Evolutionary conservation across 2,797 vertebrate genomes (phyloP).

Genomic region (Dryobates pubescens): DNA sequence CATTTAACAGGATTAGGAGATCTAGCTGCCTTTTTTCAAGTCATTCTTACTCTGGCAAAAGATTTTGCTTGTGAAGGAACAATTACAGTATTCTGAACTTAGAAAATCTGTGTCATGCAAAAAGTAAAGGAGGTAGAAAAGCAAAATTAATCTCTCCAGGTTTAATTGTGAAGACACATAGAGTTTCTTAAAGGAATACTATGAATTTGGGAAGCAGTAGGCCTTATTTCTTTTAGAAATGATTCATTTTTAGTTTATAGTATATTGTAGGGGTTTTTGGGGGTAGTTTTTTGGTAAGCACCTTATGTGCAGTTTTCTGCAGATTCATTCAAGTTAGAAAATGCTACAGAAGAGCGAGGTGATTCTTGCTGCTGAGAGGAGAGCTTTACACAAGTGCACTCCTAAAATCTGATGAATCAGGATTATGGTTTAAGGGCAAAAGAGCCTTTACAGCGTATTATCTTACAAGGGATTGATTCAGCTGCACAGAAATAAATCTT

Average conservation of each 20-base stretch:
- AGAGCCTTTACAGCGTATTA: not conserved
- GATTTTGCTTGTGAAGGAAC: not conserved
- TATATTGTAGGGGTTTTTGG: not conserved
- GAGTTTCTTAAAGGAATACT: not conserved
- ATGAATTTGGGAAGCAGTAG: not conserved
- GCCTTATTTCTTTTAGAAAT: not conserved
- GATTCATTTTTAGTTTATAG: not conserved
- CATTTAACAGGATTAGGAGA: not conserved
- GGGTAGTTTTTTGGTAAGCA: not conserved
- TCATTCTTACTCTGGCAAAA: not conserved
- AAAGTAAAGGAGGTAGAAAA: not conserved
- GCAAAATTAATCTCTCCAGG: not conserved
- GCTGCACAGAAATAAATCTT: not conserved
- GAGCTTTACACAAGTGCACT: not conserved
- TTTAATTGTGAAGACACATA: not conserved
- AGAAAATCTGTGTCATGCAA: not conserved
- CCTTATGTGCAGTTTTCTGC: not conserved
- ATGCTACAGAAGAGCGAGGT: not conserved
- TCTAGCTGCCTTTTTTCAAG: not conserved
- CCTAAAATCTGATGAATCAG: not conserved
- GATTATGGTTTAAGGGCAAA: not conserved
- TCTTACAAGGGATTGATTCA: not conserved
- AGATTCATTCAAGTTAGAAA: not conserved
- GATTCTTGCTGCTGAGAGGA: not conserved
- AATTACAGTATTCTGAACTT: not conserved